Evolutionary conservation across 2,113 vertebrate species (phyloP), one percentile per base, ranked within the genome.

Genomic region (Eolophus roseicapilla): DNA sequence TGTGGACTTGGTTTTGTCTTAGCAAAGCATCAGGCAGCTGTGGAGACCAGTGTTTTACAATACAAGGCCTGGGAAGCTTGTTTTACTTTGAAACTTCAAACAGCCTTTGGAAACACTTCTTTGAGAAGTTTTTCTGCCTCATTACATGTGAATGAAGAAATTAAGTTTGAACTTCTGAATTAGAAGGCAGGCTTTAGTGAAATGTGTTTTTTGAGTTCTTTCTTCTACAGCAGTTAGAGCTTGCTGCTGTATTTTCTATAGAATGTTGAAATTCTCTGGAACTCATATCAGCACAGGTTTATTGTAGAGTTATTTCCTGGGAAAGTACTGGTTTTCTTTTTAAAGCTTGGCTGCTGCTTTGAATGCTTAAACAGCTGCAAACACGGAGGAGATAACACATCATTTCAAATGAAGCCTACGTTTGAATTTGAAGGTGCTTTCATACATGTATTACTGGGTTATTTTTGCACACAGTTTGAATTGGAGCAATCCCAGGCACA

Each of bases 341-440:
- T 90, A 47, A 94, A 88, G 31, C 37, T 85, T 94, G 87, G 23
- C 70, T 85, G 57, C 41, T 91, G 52, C 67, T 87, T 65, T 94
- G 82, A 93, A 59, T 91, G 63, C 74, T 95, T 94, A 52, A 95
- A 70, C 71, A 95, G 86, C 87, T 82, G 87, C 84, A 93, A 33
- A 60, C 29, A 19, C 19, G 44, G 62, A 86, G 27, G 50, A 88
- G 50, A 35, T 59, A 88, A 67, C 15, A 25, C 17, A 49, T 68
- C 44, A 33, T 50, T 93, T 93, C 24, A 77, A 11, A 63, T 90
- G 24, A 85, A 85, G 52, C 35, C 13, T 94, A 7, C 0, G 0
- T 49, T 71, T 79, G 69, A 43, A 67, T 93, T 69, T 86, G 29
- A 55, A 91, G 60, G 46, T 5, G 1, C 17, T 91, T 3, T 65